Conservation (phyloP, 2,113 vertebrate species). For the Tricholaema leucomelas region DNA sequence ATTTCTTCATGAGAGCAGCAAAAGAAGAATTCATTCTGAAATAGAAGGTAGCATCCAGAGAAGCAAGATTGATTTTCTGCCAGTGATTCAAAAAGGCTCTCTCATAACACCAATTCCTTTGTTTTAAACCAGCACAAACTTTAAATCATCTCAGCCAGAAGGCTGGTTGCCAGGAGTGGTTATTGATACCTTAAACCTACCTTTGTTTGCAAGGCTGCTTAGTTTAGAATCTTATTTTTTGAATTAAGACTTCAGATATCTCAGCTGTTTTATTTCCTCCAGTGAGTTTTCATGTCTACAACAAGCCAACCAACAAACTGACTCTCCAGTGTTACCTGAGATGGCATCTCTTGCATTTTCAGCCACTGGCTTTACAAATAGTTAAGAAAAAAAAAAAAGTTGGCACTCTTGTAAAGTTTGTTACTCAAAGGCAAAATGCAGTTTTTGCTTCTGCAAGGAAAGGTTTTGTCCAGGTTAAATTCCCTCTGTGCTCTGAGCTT, state of each 20-base stretch:
- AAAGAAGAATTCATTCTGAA: not conserved
- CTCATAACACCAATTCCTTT: not conserved
- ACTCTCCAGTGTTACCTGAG: not conserved
- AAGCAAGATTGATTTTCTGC: not conserved
- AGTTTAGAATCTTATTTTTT: not conserved
- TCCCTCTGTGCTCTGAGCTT: not conserved
- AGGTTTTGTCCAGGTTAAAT: not conserved
- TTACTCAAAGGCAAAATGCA: not conserved
- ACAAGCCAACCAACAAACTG: not conserved
- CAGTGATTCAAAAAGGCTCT: not conserved
- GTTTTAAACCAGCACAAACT: not conserved
- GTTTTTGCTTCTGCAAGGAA: not conserved
- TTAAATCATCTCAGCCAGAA: not conserved
- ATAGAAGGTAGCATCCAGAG: not conserved
- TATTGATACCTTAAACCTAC: not conserved
- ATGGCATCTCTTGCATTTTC: not conserved
- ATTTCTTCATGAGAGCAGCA: not conserved
- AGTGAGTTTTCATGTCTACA: conserved; percentile 1
- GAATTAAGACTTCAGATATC: not conserved
- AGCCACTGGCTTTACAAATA: not conserved
- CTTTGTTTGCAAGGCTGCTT: not conserved
- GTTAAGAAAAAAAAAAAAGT: not conserved
- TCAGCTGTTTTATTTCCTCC: not conserved
- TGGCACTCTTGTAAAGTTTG: not conserved
- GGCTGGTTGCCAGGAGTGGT: not conserved